These are phyloP conservation scores for Odontomyia ornata DNA, from an alignment of 2,888 invertebrate genomes.

Conservation along the genomic window DNA sequence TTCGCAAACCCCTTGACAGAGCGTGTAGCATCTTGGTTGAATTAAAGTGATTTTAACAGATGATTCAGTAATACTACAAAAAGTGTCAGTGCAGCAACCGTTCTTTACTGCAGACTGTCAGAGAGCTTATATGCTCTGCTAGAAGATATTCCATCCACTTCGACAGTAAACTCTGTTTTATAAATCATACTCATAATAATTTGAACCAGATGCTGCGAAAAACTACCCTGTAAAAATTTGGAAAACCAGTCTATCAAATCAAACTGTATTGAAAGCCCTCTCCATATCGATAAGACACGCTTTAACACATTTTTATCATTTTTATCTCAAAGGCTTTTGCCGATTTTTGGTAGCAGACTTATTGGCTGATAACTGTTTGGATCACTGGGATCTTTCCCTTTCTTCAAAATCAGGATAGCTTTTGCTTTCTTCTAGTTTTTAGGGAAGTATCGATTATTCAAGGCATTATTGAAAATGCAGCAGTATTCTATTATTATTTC, in stretches of 20 bases:
- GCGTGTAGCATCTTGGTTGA: neutral
- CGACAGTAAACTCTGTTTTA: neutral
- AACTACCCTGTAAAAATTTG: constrained; percentile 49
- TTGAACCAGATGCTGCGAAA: constrained; percentile 50
- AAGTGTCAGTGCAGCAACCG: neutral
- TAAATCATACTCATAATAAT: constrained; percentile 44
- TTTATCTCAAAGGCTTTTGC: constrained; percentile 54
- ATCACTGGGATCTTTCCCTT: constrained; percentile 46
- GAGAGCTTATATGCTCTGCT: neutral
- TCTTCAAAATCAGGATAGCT: constrained; percentile 51
- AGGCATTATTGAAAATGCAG: neutral
- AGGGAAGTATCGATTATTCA: constrained; percentile 11
- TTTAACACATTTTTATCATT: neutral
- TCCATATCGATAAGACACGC: constrained; percentile 15
- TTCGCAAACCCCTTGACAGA: neutral
- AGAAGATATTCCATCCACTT: neutral
- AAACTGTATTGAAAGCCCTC: constrained; percentile 49
- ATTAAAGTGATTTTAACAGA: neutral
- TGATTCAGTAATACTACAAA: neutral
- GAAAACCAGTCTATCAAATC: constrained; percentile 51
- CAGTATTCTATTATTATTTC: neutral
- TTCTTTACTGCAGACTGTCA: constrained; percentile 10
- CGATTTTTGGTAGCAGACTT: constrained; percentile 52
- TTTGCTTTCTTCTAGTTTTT: constrained; percentile 51
- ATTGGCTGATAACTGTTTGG: constrained; percentile 52